Percentiles rank a stretch among this genome's conserved stretches.
Conservation (phyloP, 2,113 vertebrate species). For the Sitta europaea region DNA sequence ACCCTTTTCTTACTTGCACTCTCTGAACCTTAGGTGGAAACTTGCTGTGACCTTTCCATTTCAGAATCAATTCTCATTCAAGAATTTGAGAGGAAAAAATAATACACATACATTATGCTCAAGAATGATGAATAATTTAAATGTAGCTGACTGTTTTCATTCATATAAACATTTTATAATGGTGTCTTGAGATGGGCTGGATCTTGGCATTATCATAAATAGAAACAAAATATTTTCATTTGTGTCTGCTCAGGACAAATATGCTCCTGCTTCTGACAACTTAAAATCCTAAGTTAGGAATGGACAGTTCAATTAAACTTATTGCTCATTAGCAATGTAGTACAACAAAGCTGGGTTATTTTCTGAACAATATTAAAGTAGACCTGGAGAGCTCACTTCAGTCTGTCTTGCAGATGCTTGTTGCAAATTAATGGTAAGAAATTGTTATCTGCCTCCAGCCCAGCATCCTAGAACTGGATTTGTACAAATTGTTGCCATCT, state of each 20-base stretch:
- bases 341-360: not conserved
- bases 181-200: not conserved
- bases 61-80: not conserved
- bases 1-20: not conserved
- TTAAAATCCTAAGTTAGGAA: not conserved
- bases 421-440: not conserved
- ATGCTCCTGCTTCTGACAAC: not conserved
- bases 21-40: not conserved
- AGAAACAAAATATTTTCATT: not conserved
- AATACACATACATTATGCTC: not conserved
- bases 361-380: not conserved
- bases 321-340: not conserved
- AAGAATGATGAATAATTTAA: not conserved
- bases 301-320: not conserved
- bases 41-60: not conserved
- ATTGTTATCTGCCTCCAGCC: not conserved
- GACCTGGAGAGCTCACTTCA: not conserved
- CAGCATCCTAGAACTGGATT: not conserved
- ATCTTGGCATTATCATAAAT: not conserved
- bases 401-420: not conserved
- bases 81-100: rapidly evolving
- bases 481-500: not conserved
- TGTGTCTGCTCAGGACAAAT: not conserved
- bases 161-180: not conserved
- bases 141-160: not conserved